These are phyloP conservation scores for Silurus lanzhouensis DNA, from an alignment of 2,797 vertebrate species.

Conservation along the genomic window DNA sequence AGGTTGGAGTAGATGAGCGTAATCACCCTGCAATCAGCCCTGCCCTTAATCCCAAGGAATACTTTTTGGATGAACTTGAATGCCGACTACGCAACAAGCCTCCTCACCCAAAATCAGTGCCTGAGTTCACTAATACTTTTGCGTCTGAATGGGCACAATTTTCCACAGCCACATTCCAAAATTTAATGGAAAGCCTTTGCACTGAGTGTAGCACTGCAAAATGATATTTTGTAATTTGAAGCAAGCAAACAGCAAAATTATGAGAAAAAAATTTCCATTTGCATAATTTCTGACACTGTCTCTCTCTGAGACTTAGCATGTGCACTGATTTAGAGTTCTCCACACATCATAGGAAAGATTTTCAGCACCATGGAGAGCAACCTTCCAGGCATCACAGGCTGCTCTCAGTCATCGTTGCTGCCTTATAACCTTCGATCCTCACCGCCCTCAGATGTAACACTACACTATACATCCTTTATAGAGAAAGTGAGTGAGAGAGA, in stretches of 20 bases:
- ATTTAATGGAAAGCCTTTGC: not conserved
- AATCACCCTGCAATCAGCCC: not conserved
- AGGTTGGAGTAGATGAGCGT: not conserved
- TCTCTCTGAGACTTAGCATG: not conserved
- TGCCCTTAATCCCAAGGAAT: not conserved
- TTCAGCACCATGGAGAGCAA: slow-evolving; percentile 72
- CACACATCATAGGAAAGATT: slow-evolving; percentile 39
- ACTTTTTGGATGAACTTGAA: not conserved
- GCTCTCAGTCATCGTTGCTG: not conserved
- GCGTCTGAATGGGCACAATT: not conserved
- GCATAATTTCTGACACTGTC: not conserved
- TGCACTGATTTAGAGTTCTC: not conserved
- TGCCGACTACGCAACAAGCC: not conserved
- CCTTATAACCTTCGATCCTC: slow-evolving; percentile 21
- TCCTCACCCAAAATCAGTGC: not conserved
- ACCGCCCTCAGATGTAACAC: slow-evolving; percentile 41
- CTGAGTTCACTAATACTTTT: not conserved
- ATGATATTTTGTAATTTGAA: not conserved
- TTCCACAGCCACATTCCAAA: not conserved
- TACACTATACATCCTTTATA: slow-evolving; percentile 41
- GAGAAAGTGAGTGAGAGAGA: slow-evolving; percentile 27
- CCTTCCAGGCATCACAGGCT: slow-evolving; percentile 14
- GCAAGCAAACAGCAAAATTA: not conserved
- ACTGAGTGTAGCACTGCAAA: not conserved
- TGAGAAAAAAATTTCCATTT: no score